Evolutionary conservation across 1,140 invertebrate species (phyloP), one percentile per base, ranked within the genome.

Genomic region (Mizuhopecten yessoensis): DNA sequence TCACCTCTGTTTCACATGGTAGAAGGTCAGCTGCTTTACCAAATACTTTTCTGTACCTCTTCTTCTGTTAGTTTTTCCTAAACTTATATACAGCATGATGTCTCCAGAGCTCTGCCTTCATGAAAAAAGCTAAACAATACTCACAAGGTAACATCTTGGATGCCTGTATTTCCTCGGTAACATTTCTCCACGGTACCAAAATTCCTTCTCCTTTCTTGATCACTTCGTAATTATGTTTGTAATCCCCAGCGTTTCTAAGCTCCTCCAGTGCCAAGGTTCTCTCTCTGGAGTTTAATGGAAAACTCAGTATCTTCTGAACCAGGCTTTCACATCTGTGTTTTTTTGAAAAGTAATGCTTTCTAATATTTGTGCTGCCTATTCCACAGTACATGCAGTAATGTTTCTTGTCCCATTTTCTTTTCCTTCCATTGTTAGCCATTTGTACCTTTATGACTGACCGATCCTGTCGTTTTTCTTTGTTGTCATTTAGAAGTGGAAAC

Each of bases 181-280:
- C 57, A 33, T 91, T 45, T 49, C 36, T 90, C 33, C 42, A 91
- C 0, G 92, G 92, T 34, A 91, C 45, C 20, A 92, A 45, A 34
- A 45, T 87, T 36, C 92, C 92, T 86, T 88, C 86, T 39, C 91
- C 88, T 29, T 23, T 87, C 87, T 92, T 92, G 5, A 93, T 34
- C 39, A 93, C 91, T 34, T 88, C 39, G 23, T 86, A 42, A 49
- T 93, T 93, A 75, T 92, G 91, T 39, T 92, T 86, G 34, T 92
- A 93, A 39, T 93, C 91, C 11, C 92, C 91, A 45, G 91, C 86
- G 86, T 93, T 93, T 91, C 89, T 57, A 34, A 92, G 34, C 75
- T 91, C 91, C 34, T 33, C 15, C 15, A 92, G n/a, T 34, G 86
- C 88, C 17, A 36, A 15, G n/a, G 34, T 89, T 88, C 90, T 90